These are phyloP conservation scores for Falco columbarius DNA, from an alignment of 2,797 vertebrate species.

Conservation along the genomic window DNA sequence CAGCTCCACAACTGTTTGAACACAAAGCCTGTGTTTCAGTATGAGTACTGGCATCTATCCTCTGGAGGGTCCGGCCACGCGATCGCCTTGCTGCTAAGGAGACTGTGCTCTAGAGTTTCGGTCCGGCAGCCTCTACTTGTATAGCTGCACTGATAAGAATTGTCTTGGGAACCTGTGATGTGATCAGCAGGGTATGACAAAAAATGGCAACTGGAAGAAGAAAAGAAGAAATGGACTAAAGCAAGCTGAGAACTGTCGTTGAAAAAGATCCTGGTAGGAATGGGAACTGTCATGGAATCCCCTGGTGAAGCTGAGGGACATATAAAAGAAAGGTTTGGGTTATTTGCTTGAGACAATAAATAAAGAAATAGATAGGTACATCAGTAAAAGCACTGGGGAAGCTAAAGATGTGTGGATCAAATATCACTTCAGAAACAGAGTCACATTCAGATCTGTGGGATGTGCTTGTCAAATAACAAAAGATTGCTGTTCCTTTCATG, in stretches of 20 bases:
- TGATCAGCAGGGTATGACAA: constrained; percentile 28
- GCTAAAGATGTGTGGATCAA: not conserved
- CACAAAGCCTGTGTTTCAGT: not conserved
- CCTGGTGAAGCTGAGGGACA: not conserved
- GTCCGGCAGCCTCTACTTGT: not conserved
- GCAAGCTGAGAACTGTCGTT: not conserved
- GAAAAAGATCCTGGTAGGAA: not conserved
- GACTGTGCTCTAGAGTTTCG: not conserved
- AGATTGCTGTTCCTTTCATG: not conserved
- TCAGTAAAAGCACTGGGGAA: not conserved
- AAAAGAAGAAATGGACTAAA: not conserved
- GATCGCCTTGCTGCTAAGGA: not conserved
- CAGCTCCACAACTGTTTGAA: not conserved
- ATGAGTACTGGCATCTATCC: not conserved
- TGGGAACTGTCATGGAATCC: not conserved
- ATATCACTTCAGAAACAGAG: not conserved
- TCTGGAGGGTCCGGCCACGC: not conserved
- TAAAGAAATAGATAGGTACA: not conserved
- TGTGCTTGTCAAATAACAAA: not conserved
- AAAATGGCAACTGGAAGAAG: constrained; percentile 1
- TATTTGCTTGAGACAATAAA: constrained; percentile 7
- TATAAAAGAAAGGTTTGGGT: not conserved
- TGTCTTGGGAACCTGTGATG: constrained; percentile 18
- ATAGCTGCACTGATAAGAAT: not conserved
- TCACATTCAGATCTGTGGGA: not conserved